Evolutionary conservation across 2,888 invertebrate species (phyloP).

Genomic region (Dolichomitus sp.): DNA sequence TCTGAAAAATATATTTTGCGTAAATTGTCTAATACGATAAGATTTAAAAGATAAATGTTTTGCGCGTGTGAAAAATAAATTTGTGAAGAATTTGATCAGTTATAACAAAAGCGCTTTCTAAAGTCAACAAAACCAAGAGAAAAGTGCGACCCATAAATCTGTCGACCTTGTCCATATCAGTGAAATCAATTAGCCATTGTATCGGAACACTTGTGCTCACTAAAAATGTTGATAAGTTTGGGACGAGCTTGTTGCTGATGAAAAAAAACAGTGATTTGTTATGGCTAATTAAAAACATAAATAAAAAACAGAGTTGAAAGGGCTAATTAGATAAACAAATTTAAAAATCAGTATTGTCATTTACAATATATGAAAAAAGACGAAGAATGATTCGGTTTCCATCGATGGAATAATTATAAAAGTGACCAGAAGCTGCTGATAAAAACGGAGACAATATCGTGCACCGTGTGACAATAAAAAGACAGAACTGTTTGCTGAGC

Average conservation of each 20-base stretch:
- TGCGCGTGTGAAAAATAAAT: background rate
- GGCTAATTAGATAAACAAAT: background rate
- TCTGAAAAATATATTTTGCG: background rate
- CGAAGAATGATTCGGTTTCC: background rate
- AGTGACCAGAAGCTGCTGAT: background rate
- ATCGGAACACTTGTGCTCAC: background rate
- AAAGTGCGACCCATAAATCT: background rate
- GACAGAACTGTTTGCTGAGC: conserved; percentile 39
- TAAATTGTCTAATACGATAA: background rate
- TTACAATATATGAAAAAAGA: background rate
- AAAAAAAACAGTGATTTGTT: background rate
- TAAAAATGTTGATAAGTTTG: background rate
- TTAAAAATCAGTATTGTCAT: background rate
- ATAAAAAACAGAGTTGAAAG: background rate
- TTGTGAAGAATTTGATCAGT: background rate
- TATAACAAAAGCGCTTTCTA: background rate
- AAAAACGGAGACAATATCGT: conserved; percentile 13
- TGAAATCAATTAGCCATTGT: conserved; percentile 14
- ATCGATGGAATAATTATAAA: background rate
- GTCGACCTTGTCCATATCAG: background rate
- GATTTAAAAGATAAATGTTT: conserved; percentile 1
- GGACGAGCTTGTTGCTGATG: background rate
- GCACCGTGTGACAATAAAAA: conserved; percentile 28
- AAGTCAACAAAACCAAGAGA: background rate
- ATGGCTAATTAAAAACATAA: too few species aligned